These are phyloP conservation scores for Cirrhinus mrigala DNA, from an alignment of 2,797 vertebrate species.

Conservation along the genomic window DNA sequence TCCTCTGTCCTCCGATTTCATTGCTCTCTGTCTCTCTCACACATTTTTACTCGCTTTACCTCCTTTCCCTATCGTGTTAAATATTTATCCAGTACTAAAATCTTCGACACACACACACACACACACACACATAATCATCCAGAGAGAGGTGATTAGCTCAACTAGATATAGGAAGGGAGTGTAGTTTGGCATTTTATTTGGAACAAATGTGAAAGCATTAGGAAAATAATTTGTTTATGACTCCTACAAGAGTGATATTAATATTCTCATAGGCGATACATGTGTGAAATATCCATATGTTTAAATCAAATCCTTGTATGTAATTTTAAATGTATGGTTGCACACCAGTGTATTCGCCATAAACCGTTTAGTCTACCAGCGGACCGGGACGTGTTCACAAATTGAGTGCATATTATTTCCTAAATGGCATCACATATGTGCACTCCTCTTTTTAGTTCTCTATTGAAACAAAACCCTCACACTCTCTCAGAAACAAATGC, in stretches of 20 bases:
- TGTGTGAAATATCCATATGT: neutral
- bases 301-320: conserved; percentile 2
- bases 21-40: neutral
- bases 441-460: conserved; percentile 4
- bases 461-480: conserved; percentile 6
- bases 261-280: neutral
- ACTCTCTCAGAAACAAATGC: conserved; percentile 9
- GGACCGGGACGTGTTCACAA: neutral
- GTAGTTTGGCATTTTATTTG: neutral
- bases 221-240: neutral
- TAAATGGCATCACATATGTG: conserved; percentile 4
- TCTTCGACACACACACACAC: neutral
- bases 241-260: neutral
- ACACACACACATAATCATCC: neutral
- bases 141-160: conserved; percentile 13
- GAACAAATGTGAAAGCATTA: neutral
- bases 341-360: neutral
- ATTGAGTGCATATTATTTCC: conserved; percentile 3
- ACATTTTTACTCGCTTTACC: neutral
- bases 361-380: neutral
- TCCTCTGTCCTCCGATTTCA: conserved; percentile 14
- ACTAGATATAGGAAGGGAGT: neutral
- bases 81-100: conserved; percentile 27
- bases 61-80: conserved; percentile 25
- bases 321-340: neutral